These are phyloP conservation scores for Halyomorpha halys DNA, from an alignment of 1,140 invertebrate genomes.

Conservation along the genomic window DNA sequence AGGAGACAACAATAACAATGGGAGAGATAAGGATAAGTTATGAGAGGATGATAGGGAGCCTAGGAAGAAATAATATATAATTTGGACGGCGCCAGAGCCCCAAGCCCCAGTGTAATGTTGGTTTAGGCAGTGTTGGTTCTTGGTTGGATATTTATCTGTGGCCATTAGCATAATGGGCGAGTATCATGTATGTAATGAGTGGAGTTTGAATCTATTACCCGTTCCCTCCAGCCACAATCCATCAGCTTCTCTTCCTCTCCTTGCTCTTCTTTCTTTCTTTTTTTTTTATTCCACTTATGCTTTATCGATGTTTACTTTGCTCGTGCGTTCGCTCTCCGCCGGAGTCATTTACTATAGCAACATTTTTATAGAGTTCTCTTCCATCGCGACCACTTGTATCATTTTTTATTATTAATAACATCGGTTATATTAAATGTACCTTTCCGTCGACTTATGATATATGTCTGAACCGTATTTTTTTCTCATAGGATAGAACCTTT, in stretches of 20 bases:
- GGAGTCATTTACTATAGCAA: no score
- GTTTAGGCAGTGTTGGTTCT: slow-evolving; percentile 4
- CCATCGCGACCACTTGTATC: no score
- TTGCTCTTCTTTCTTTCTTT: neutral
- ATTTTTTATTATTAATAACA: no score
- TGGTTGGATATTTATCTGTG: slow-evolving; percentile 13
- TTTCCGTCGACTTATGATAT: no score
- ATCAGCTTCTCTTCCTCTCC: slow-evolving; percentile 9
- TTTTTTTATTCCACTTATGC: slow-evolving; percentile 3
- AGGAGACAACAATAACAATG: slow-evolving; percentile 2
- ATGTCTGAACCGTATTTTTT: no score
- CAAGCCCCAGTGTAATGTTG: slow-evolving; percentile 8
- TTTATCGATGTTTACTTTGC: slow-evolving; percentile 7
- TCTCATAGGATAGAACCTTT: no score
- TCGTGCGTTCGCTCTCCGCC: neutral
- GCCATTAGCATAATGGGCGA: slow-evolving; percentile 15
- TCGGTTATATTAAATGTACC: no score
- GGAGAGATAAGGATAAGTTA: neutral
- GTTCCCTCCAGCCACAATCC: neutral
- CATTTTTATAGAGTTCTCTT: no score
- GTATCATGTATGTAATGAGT: slow-evolving; percentile 19
- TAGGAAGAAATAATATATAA: slow-evolving; percentile 16
- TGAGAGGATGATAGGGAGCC: neutral
- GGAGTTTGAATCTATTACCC: slow-evolving; percentile 17
- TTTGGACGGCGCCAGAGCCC: slow-evolving; percentile 12